Evolutionary conservation across 2,113 vertebrate genomes (phyloP).

Genomic region (Antidorcas marsupialis): DNA sequence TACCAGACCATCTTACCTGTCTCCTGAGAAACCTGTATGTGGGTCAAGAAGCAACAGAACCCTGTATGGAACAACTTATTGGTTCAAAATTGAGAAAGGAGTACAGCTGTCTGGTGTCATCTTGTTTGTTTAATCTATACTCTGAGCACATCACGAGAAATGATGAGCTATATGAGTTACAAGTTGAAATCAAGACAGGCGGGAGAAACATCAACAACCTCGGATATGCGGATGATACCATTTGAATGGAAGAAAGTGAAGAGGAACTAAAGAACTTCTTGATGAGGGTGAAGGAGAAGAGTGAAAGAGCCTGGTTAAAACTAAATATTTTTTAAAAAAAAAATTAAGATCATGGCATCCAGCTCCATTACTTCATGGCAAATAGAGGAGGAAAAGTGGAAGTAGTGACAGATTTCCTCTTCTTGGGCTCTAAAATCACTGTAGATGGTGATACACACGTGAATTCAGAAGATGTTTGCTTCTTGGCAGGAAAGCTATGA

Average conservation of each 20-base stretch:
- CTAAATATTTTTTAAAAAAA: neutral
- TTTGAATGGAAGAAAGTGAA: neutral
- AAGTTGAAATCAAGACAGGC: neutral
- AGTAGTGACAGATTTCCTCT: neutral
- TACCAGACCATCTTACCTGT: neutral
- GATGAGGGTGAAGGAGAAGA: neutral
- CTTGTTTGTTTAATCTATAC: neutral
- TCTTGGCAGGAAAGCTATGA: neutral
- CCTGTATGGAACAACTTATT: neutral
- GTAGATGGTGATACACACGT: neutral
- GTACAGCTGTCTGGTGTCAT: neutral
- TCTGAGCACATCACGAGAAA: neutral
- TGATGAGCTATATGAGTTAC: neutral
- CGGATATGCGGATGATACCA: neutral
- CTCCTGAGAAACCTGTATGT: neutral
- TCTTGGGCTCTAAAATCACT: neutral
- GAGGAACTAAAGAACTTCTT: neutral
- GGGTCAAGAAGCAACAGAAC: neutral
- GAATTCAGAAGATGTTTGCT: neutral
- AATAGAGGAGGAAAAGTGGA: neutral
- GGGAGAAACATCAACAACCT: neutral
- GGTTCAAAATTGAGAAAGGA: neutral
- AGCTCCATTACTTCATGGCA: neutral
- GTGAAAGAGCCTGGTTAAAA: neutral
- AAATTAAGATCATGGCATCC: neutral